phyloP scores from a whole-genome alignment of 2,888 invertebrate genomes.

The Tenthredo distinguenda region DNA sequence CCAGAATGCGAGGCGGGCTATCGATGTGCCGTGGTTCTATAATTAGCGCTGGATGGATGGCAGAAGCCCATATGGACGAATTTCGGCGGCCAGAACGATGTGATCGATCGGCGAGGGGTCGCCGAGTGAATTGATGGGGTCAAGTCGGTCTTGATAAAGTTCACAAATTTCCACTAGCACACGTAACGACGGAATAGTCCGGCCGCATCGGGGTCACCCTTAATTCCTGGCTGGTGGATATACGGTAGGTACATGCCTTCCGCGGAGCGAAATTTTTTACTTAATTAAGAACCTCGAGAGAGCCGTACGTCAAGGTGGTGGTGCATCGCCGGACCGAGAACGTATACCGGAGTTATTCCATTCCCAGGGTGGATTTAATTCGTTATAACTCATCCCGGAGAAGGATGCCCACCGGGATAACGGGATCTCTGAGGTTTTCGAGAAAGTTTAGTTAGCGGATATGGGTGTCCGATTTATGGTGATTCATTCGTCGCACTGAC shows the following conservation, averaged over 20 bases:
- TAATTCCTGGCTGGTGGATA: too few species aligned
- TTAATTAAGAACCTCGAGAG: constrained; percentile 45
- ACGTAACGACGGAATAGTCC: too few species aligned
- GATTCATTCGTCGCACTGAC: constrained; percentile 70
- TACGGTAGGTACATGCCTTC: background rate
- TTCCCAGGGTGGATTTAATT: constrained; percentile 28
- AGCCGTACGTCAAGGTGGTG: background rate
- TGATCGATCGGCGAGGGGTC: background rate
- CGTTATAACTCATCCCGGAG: background rate
- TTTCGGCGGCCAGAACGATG: background rate
- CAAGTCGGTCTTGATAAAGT: background rate
- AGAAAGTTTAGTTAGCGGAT: background rate
- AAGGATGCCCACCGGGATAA: background rate
- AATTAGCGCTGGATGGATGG: background rate
- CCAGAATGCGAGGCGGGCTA: background rate
- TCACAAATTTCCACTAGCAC: background rate
- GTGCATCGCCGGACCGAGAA: background rate
- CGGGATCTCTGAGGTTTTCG: background rate
- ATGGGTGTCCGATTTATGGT: too few species aligned
- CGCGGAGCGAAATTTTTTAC: background rate
- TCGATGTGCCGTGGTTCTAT: constrained; percentile 9
- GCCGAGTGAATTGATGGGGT: background rate
- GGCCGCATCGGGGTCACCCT: too few species aligned
- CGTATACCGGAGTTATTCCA: constrained; percentile 17
- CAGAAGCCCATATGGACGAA: constrained; percentile 23